A percentile compares a stretch with the other conserved stretches of the same genome.
Conservation (phyloP, 92 coral and sea anemone genomes). For the Plumapathes pennacea region DNA sequence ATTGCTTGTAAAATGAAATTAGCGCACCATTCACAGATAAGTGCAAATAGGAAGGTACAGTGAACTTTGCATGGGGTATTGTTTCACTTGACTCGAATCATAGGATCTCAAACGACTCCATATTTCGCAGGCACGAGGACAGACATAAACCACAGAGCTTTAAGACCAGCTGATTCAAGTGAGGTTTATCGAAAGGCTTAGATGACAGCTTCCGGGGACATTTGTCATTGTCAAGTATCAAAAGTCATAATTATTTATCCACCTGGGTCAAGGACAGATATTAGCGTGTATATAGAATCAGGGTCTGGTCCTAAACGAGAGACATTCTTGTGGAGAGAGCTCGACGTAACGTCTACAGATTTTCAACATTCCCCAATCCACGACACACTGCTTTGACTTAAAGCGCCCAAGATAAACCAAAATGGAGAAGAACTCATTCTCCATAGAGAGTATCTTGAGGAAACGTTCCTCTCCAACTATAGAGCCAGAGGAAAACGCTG, state of each 20-base stretch:
- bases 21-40: constrained; percentile 34
- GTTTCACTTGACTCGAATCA: not conserved
- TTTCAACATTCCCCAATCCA: too few species aligned
- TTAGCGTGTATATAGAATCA: too few species aligned
- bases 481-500: constrained; percentile 30
- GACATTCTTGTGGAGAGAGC: too few species aligned
- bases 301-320: too few species aligned
- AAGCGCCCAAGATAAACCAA: too few species aligned
- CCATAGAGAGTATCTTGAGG: constrained; percentile 86
- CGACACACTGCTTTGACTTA: too few species aligned
- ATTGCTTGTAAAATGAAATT: constrained; percentile 59
- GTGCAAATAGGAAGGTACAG: not conserved
- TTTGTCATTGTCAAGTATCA: constrained; percentile 72
- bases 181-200: constrained; percentile 6
- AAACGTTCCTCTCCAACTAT: constrained; percentile 34
- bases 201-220: constrained; percentile 48
- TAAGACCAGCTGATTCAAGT: too few species aligned
- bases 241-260: constrained; percentile 17
- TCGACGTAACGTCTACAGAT: too few species aligned
- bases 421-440: constrained; percentile 95
- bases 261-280: too few species aligned
- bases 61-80: not conserved
- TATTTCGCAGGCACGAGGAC: too few species aligned
- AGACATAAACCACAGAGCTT: too few species aligned
- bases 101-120: not conserved